phyloP scores from a whole-genome alignment of 2,888 invertebrate genomes.

The Heteropelma amictum region DNA sequence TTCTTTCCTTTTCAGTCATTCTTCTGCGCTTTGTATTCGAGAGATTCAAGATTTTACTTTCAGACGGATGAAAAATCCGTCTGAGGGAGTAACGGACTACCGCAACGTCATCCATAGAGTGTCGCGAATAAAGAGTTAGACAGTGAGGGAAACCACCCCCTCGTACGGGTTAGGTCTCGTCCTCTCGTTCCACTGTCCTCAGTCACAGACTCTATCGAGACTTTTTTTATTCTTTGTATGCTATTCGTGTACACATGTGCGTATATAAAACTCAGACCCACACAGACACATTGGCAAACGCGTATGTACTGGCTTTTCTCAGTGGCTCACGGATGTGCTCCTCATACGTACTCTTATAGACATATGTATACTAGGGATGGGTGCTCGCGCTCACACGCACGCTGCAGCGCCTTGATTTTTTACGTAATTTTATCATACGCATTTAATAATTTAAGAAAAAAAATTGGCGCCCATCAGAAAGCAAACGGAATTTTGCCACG shows the following conservation, averaged over 20 bases:
- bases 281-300: background rate
- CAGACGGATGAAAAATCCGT: conserved; percentile 39
- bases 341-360: too few relatives aligned
- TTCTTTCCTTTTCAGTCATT: background rate
- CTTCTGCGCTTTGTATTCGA: too few relatives aligned
- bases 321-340: too few relatives aligned
- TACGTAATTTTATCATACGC: too few relatives aligned
- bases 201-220: conserved; percentile 26
- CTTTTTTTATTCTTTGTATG: conserved; percentile 4
- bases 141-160: conserved; percentile 13
- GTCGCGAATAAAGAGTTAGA: conserved; percentile 23
- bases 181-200: background rate
- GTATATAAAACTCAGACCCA: background rate
- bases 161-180: conserved; percentile 1
- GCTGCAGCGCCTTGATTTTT: too few relatives aligned
- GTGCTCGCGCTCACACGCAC: too few relatives aligned
- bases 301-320: conserved; percentile 6
- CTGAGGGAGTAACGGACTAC: conserved; percentile 49
- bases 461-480: too few relatives aligned
- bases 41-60: too few relatives aligned
- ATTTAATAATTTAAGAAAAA: too few relatives aligned
- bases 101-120: conserved; percentile 41
- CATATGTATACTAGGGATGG: too few relatives aligned
- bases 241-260: background rate
- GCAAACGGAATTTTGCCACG: too few relatives aligned